These are phyloP conservation scores for Morpho achilles DNA, from an alignment of 2,888 invertebrate species.

Conservation along the genomic window DNA sequence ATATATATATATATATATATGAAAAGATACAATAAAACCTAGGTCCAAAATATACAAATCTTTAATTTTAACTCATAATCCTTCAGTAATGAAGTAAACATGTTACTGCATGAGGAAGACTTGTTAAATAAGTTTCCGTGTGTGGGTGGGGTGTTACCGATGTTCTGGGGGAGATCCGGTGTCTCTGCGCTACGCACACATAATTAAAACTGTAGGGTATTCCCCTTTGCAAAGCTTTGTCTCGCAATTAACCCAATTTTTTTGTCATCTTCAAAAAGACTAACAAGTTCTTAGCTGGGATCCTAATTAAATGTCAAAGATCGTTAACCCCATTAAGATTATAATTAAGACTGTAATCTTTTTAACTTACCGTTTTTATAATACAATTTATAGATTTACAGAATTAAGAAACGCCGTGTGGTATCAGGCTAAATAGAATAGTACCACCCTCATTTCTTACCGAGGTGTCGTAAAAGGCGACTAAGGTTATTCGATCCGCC, in stretches of 20 bases:
- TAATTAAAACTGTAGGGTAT: constrained; percentile 32
- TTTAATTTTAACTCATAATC: too few species aligned
- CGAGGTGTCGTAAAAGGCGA: too few species aligned
- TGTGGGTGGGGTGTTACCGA: constrained; percentile 40
- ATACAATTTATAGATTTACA: too few species aligned
- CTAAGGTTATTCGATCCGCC: too few species aligned
- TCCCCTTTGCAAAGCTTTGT: constrained; percentile 51
- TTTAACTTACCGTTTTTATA: not conserved
- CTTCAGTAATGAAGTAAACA: too few species aligned
- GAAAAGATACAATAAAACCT: too few species aligned
- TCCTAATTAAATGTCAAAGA: constrained; percentile 44
- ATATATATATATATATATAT: too few species aligned
- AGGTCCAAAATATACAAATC: too few species aligned
- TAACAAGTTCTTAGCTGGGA: constrained; percentile 35
- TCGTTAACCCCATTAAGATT: constrained; percentile 30
- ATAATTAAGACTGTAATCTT: constrained; percentile 11
- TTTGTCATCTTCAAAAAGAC: constrained; percentile 37
- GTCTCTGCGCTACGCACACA: constrained; percentile 44
- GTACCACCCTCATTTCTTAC: too few species aligned
- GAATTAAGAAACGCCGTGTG: too few species aligned
- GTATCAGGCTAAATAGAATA: too few species aligned
- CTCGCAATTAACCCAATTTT: constrained; percentile 70
- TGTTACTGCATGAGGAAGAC: not conserved
- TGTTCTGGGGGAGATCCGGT: constrained; percentile 48
- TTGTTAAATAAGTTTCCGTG: constrained; percentile 4